Base-by-base conservation (phyloP, 2,113 vertebrate genomes). In the Scatophagus argus region DNA sequence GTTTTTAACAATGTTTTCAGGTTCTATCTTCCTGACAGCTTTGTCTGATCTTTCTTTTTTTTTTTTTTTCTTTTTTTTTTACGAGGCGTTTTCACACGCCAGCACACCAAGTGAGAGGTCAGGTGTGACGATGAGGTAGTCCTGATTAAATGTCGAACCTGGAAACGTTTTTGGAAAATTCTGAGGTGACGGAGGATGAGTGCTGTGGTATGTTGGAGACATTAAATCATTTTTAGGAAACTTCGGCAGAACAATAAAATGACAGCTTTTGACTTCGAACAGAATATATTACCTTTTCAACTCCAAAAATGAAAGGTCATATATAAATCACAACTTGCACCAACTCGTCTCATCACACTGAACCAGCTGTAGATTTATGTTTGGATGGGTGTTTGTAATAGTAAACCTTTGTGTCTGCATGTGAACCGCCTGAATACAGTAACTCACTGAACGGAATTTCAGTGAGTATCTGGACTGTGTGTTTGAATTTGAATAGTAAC, bases 31-130 rank as follows among this genome's bases (percentile, higher is more conserved):
- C 66, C 68, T 43, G 43, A 72, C 68, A 62, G 81, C 65, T 77
- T 65, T 63, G 78, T 85, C 64, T 86, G 89, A 89, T 88, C 69
- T 88, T 83, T n/a, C n/a, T n/a, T n/a, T n/a, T n/a, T n/a, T n/a
- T n/a, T n/a, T n/a, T n/a, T n/a, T n/a, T n/a, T n/a, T n/a, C n/a
- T n/a, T n/a, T n/a, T n/a, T n/a, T 88, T 81, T 87, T 88, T 87
- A 85, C 34, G 65, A 86, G 79, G 59, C 66, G 81, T 87, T 90
- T 91, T 78, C n/a, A 86, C 76, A 41, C 51, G 36, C 63, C 85
- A 54, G 75, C 27, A 13, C 73, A 47, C 72, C 0, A 39, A 65
- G 61, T 3, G 36, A 80, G 71, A 78, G 84, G 77, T 81, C 76
- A 86, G 77, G 66, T 83, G 84, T 83, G 75, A 66, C 52, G 16